phyloP scores from a whole-genome alignment of 2,113 vertebrate species.

The Trinectes maculatus region DNA sequence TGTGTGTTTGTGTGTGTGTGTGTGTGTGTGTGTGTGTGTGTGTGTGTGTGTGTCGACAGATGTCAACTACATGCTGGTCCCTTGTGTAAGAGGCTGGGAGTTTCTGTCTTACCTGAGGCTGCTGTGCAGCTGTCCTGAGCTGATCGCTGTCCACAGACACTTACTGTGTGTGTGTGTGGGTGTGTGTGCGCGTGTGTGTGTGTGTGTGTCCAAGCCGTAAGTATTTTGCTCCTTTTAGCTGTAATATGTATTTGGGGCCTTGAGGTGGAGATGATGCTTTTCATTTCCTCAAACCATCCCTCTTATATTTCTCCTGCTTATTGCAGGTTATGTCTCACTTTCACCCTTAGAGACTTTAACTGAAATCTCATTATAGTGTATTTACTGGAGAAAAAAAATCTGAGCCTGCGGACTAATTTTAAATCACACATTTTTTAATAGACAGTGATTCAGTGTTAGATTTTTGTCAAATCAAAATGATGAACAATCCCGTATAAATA shows the following conservation, averaged over 20 bases:
- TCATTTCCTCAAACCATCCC: conserved; percentile 4
- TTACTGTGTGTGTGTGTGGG: conserved; percentile 13
- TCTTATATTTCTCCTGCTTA: background rate
- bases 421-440: background rate
- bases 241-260: conserved; percentile 13
- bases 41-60: conserved; percentile 71
- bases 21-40: conserved; percentile 10
- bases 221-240: conserved; percentile 10
- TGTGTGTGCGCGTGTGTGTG: conserved; percentile 15
- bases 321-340: conserved; percentile 2
- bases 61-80: conserved; percentile 73
- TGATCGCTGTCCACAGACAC: conserved; percentile 66
- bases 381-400: background rate
- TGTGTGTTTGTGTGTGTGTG: conserved; percentile 23
- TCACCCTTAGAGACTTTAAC: background rate
- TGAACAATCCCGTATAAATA: background rate
- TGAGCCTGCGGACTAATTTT: background rate
- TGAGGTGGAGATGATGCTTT: conserved; percentile 15
- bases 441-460: too few species aligned
- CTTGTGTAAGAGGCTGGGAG: conserved; percentile 65
- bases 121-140: conserved; percentile 81
- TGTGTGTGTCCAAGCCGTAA: background rate
- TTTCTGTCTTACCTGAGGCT: conserved; percentile 82
- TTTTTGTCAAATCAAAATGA: background rate
- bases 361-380: background rate